Evolutionary conservation across 2,797 vertebrate species (phyloP).

Genomic region (Sphenodon punctatus): DNA sequence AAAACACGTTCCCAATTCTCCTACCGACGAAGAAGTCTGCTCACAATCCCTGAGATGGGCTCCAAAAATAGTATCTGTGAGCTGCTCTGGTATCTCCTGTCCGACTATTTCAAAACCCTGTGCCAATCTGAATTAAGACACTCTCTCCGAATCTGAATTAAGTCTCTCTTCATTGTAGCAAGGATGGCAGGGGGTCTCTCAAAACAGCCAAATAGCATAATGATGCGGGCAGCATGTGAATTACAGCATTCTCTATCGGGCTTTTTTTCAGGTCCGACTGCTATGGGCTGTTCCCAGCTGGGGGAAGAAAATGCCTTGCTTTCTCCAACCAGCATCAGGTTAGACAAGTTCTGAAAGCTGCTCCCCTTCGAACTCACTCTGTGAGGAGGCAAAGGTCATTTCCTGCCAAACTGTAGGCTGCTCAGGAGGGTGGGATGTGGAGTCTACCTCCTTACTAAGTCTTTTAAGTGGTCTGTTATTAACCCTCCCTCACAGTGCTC

Average conservation of each 20-base stretch:
- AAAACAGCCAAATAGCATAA: neutral
- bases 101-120: accelerated
- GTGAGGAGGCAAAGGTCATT: neutral
- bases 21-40: accelerated
- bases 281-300: neutral
- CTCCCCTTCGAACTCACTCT: neutral
- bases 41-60: accelerated
- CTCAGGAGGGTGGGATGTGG: neutral
- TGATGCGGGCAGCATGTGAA: neutral
- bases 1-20: neutral
- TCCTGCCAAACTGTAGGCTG: neutral
- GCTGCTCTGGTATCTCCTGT: neutral
- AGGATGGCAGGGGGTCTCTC: too few species aligned
- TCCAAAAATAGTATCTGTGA: neutral
- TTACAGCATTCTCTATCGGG: neutral
- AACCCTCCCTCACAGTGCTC: too few species aligned
- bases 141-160: too few species aligned
- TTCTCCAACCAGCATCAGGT: neutral
- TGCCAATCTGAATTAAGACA: too few species aligned
- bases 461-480: neutral
- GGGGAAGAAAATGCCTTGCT: neutral
- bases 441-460: neutral
- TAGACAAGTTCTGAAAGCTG: neutral
- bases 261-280: neutral
- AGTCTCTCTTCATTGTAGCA: too few species aligned